These are phyloP conservation scores for Equus przewalskii DNA, from an alignment of 2,113 vertebrate genomes.

Conservation along the genomic window DNA sequence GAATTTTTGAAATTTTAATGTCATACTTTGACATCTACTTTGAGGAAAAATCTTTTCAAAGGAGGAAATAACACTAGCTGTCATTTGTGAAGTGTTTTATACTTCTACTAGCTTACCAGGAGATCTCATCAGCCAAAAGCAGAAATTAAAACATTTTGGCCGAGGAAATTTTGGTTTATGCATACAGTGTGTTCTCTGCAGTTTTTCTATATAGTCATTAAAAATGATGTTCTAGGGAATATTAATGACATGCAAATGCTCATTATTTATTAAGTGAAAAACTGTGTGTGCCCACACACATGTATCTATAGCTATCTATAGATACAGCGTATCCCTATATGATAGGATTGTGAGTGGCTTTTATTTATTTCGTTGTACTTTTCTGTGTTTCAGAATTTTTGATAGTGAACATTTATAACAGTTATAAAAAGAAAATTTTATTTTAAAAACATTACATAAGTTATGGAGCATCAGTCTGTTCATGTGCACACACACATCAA, in stretches of 20 bases:
- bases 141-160: not conserved
- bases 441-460: not conserved
- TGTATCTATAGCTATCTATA: not conserved
- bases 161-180: not conserved
- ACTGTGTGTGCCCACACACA: too few relatives aligned
- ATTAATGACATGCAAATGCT: not conserved
- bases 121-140: not conserved
- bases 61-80: not conserved
- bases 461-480: fast-evolving
- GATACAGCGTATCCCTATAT: not conserved
- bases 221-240: not conserved
- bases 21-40: not conserved
- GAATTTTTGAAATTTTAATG: not conserved
- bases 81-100: not conserved
- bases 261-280: not conserved
- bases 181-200: not conserved
- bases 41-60: not conserved
- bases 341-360: not conserved
- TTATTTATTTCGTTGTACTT: not conserved
- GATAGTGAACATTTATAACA: not conserved
- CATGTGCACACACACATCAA: fast-evolving
- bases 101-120: not conserved
- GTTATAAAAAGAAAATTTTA: not conserved
- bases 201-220: not conserved
- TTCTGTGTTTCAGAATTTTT: not conserved